These are phyloP conservation scores for Caenorhabditis remanei DNA, from an alignment of 1,140 invertebrate genomes.

Conservation along the genomic window DNA sequence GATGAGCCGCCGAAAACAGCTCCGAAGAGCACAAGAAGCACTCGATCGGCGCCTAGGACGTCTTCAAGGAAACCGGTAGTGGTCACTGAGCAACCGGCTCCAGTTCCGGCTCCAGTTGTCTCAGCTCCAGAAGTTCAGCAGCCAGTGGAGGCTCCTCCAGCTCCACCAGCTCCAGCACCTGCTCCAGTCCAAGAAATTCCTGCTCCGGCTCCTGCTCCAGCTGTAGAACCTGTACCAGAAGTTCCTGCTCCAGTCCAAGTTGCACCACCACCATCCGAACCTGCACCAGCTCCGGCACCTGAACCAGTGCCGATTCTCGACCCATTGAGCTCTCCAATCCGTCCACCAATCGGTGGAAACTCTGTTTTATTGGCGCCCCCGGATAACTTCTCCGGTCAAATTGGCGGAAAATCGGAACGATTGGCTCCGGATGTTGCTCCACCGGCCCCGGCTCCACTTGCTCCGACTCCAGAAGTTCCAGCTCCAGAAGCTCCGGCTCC, in stretches of 20 bases:
- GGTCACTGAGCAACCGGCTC: not conserved
- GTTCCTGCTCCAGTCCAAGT: conserved; percentile 7
- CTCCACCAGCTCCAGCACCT: not conserved
- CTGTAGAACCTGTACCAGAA: not conserved
- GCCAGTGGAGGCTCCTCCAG: no score
- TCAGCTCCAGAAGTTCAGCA: not conserved
- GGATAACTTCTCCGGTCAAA: conserved; percentile 16
- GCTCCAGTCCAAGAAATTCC: not conserved
- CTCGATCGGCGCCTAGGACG: not conserved
- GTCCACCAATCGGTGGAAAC: conserved; percentile 8
- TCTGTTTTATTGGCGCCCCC: conserved; percentile 15
- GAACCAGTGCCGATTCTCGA: not conserved
- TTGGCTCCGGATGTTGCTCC: conserved; percentile 1
- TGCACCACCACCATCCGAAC: no score
- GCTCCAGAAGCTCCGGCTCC: not conserved
- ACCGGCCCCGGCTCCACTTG: not conserved
- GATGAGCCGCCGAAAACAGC: not conserved
- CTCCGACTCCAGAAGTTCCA: not conserved
- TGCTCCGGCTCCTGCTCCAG: not conserved
- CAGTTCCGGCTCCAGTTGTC: not conserved
- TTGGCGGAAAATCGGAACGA: conserved; percentile 34
- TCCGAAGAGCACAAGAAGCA: not conserved
- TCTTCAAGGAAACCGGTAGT: not conserved
- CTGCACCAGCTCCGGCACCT: not conserved
- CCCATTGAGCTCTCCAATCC: conserved; percentile 32